Conservation (phyloP, 2,888 invertebrate genomes). For the Diaphora mendica region DNA sequence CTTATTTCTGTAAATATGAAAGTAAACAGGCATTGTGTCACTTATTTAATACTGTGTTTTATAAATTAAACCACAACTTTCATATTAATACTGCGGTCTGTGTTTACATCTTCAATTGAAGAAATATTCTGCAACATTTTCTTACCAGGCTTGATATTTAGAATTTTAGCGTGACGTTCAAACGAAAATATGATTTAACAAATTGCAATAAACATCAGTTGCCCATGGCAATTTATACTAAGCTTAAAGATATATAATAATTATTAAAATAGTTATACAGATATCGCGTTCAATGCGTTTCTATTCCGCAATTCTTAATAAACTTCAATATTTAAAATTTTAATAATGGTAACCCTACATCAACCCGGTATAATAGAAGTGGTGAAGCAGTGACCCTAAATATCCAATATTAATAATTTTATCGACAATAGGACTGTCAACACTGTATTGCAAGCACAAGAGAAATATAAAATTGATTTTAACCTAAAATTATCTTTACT, state of each 20-base stretch:
- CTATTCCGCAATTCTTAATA: background rate
- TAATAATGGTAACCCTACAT: conserved; percentile 26
- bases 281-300: background rate
- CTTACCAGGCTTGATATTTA: background rate
- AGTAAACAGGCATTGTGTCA: background rate
- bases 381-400: conserved; percentile 21
- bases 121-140: conserved; percentile 7
- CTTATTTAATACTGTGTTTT: background rate
- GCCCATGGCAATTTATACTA: background rate
- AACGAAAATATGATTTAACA: background rate
- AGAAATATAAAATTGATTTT: background rate
- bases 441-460: background rate
- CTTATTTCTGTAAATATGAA: background rate
- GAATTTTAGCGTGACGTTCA: background rate
- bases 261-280: too few relatives aligned
- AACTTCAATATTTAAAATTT: background rate
- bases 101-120: conserved; percentile 7
- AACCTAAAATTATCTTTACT: background rate
- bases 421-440: background rate
- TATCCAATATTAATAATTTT: background rate
- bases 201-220: background rate
- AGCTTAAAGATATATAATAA: too few relatives aligned
- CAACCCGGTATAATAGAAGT: conserved; percentile 33
- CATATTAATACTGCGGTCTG: conserved; percentile 9
- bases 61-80: conserved; percentile 3